Percentiles rank a stretch among this genome's conserved stretches.
Evolutionary conservation across 2,888 invertebrate genomes (phyloP).

Genomic region (Sepiola atlantica): DNA sequence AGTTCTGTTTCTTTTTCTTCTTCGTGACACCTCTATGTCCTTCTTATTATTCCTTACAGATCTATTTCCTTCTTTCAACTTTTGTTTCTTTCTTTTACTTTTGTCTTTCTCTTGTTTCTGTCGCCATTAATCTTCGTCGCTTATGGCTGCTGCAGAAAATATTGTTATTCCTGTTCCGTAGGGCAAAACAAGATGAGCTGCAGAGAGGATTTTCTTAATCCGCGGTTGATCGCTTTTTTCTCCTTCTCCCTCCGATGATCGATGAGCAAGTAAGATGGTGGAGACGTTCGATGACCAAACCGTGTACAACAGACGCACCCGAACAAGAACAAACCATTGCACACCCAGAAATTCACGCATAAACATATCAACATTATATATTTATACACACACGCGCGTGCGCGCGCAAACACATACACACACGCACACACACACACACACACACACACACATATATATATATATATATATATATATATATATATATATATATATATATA

Average conservation of each 20-base stretch:
- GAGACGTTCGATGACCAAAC: constrained; percentile 8
- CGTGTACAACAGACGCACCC: neutral
- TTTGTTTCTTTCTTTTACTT: neutral
- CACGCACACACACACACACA: neutral
- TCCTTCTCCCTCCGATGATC: constrained; percentile 14
- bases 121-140: constrained; percentile 20
- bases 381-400: no score
- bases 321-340: neutral
- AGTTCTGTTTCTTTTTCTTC: neutral
- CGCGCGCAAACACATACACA: neutral
- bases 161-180: constrained; percentile 32
- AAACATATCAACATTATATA: no score
- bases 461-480: neutral
- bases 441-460: neutral
- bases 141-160: constrained; percentile 8
- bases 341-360: neutral
- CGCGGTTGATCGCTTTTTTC: constrained; percentile 8
- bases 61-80: neutral
- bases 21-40: neutral
- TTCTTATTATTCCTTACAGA: neutral
- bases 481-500: neutral
- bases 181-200: constrained; percentile 19
- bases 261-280: neutral
- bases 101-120: neutral
- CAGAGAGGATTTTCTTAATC: constrained; percentile 5